These are phyloP conservation scores for Cyphomyrus plagiostoma DNA, from an alignment of 2,113 vertebrate genomes.

Conservation along the genomic window DNA sequence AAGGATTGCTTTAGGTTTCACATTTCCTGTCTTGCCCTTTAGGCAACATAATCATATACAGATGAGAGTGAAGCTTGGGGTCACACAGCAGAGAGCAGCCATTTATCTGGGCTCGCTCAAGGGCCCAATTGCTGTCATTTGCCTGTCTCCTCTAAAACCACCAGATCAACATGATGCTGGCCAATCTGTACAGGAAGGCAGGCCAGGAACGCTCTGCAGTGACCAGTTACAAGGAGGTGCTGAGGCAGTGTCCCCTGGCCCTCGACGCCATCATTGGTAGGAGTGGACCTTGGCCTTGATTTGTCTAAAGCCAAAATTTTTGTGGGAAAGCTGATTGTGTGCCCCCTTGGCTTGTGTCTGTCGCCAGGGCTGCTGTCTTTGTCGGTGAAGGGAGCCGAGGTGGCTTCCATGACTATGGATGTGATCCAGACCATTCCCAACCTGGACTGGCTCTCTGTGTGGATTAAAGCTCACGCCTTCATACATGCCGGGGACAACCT, in stretches of 20 bases:
- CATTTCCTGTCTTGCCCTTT: background rate
- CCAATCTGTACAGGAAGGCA: slow-evolving; percentile 92
- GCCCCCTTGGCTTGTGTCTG: background rate
- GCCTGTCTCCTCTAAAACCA: background rate
- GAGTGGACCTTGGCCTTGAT: background rate
- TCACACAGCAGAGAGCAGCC: background rate
- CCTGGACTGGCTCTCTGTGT: slow-evolving; percentile 94
- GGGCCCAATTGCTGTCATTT: background rate
- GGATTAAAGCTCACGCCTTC: slow-evolving; percentile 97
- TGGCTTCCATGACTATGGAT: slow-evolving; percentile 96
- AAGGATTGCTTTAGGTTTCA: background rate
- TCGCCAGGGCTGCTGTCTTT: slow-evolving; percentile 83
- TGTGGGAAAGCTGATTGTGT: background rate
- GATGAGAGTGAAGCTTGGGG: background rate
- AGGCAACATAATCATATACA: background rate
- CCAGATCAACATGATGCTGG: slow-evolving; percentile 98
- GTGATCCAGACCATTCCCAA: slow-evolving; percentile 93
- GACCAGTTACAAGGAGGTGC: slow-evolving; percentile 96
- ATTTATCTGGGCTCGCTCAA: background rate
- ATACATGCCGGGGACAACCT: slow-evolving; percentile 92
- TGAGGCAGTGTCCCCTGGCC: slow-evolving; percentile 90
- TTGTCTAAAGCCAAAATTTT: background rate
- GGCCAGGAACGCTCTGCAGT: slow-evolving; percentile 95
- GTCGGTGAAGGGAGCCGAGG: slow-evolving; percentile 94
- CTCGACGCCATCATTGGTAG: slow-evolving; percentile 92